These are phyloP conservation scores for Teleopsis dalmanni DNA, from an alignment of 1,140 invertebrate species.

Conservation along the genomic window DNA sequence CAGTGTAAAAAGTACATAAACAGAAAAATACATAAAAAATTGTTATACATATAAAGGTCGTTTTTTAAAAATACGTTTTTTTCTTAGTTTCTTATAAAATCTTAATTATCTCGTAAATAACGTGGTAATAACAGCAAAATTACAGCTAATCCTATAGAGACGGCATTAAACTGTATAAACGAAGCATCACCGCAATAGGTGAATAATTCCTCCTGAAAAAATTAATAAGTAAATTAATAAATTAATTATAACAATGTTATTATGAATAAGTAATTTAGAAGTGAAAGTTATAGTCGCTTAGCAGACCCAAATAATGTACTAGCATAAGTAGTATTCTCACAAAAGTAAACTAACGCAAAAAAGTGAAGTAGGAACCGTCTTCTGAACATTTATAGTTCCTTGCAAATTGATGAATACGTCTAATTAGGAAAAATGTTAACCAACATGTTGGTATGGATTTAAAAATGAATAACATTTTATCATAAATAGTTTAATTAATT, in stretches of 20 bases:
- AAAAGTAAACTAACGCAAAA: background rate
- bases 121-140: constrained; percentile 10
- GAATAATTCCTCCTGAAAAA: constrained; percentile 29
- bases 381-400: background rate
- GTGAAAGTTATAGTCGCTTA: background rate
- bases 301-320: background rate
- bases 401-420: background rate
- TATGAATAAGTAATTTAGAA: background rate
- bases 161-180: constrained; percentile 17
- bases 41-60: too few species aligned
- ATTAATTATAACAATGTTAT: background rate
- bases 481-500: background rate
- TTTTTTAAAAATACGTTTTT: too few species aligned
- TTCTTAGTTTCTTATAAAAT: too few species aligned
- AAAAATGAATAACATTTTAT: background rate
- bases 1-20: constrained; percentile 3
- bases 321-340: background rate
- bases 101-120: constrained; percentile 8
- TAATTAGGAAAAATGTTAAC: background rate
- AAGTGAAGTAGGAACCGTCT: background rate
- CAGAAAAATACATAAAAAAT: background rate
- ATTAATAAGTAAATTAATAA: background rate
- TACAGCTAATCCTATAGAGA: constrained; percentile 4
- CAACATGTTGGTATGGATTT: background rate
- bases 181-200: constrained; percentile 41